Evolutionary conservation across 2,797 vertebrate genomes (phyloP).

Genomic region (Phalanger gymnotis): DNA sequence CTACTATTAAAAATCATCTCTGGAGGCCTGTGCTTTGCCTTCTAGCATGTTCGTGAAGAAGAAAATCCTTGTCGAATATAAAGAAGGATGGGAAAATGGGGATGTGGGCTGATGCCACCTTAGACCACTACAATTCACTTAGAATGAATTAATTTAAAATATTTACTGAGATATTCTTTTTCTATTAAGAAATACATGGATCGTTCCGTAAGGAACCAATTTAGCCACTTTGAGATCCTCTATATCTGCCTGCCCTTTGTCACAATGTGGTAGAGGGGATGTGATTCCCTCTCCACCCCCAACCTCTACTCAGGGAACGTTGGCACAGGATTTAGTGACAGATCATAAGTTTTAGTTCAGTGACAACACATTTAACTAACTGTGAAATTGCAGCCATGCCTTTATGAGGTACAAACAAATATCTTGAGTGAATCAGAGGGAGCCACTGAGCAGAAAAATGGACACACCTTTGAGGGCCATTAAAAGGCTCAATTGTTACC

Average conservation of each 20-base stretch:
- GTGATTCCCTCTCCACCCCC: not conserved
- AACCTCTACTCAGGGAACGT: not conserved
- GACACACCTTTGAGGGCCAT: not conserved
- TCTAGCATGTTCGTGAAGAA: too few relatives aligned
- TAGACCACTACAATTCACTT: too few relatives aligned
- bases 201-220: conserved; percentile 37
- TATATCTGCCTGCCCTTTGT: conserved; percentile 5
- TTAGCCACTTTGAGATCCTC: not conserved
- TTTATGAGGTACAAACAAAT: not conserved
- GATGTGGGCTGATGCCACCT: too few relatives aligned
- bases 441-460: not conserved
- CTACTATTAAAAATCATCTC: too few relatives aligned
- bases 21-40: too few relatives aligned
- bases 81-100: too few relatives aligned
- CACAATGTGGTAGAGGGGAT: not conserved
- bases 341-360: not conserved
- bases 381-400: not conserved
- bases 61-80: too few relatives aligned
- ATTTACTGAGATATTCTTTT: too few relatives aligned
- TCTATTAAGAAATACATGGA: not conserved
- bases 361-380: not conserved
- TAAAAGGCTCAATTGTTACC: not conserved
- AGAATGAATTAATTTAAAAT: too few relatives aligned
- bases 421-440: not conserved
- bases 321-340: not conserved